Evolutionary conservation across 2,888 invertebrate species (phyloP).

Genomic region (Aethes cnicana): DNA sequence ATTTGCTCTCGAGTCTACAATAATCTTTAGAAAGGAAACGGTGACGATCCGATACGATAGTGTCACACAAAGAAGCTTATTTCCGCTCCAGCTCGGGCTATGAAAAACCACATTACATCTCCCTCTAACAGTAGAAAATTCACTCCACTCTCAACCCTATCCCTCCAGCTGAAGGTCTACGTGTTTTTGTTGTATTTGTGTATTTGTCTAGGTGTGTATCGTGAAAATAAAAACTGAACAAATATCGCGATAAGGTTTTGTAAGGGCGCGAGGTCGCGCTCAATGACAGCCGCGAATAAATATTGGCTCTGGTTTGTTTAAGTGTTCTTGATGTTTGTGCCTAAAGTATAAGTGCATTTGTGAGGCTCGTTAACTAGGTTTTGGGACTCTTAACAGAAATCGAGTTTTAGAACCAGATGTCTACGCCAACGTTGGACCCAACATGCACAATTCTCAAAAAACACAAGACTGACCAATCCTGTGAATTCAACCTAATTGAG

Average conservation of each 20-base stretch:
- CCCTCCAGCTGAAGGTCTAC: slow-evolving; percentile 25
- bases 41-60: slow-evolving; percentile 74
- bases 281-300: slow-evolving; percentile 61
- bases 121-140: slow-evolving; percentile 38
- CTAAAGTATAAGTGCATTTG: slow-evolving; percentile 43
- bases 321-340: slow-evolving; percentile 42
- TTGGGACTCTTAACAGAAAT: not conserved
- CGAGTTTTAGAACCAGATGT: too few relatives aligned
- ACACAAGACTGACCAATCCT: too few relatives aligned
- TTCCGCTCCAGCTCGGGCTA: slow-evolving; percentile 70
- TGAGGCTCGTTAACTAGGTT: too few relatives aligned
- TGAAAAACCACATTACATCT: slow-evolving; percentile 58
- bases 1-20: slow-evolving; percentile 74
- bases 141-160: slow-evolving; percentile 40
- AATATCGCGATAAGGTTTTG: slow-evolving; percentile 77
- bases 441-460: too few relatives aligned
- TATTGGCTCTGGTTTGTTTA: slow-evolving; percentile 39
- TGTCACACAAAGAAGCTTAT: slow-evolving; percentile 80
- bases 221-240: slow-evolving; percentile 79
- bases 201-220: slow-evolving; percentile 65
- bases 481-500: too few relatives aligned
- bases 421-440: too few relatives aligned
- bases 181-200: slow-evolving; percentile 24
- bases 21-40: slow-evolving; percentile 77
- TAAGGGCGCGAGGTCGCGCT: slow-evolving; percentile 76